Percentiles rank a stretch among this genome's conserved stretches.
Evolutionary conservation across 2,113 vertebrate genomes (phyloP).

Genomic region (Sarotherodon lohbergeri): DNA sequence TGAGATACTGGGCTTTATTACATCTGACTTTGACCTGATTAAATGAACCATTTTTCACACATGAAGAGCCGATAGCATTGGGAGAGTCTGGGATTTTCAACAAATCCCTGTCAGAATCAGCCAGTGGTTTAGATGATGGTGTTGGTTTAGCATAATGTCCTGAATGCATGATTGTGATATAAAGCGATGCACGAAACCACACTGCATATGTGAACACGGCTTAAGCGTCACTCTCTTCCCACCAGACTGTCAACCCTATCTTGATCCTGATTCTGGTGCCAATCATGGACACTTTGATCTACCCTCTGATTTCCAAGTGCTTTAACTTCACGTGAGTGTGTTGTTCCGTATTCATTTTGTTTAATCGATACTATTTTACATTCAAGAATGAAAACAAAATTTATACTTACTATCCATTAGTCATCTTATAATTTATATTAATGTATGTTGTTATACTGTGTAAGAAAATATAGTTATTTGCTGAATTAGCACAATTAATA

Average conservation of each 20-base stretch:
- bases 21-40: not conserved
- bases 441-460: not conserved
- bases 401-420: not conserved
- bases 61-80: not conserved
- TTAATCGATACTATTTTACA: not conserved
- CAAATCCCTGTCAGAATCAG: not conserved
- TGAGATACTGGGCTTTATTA: slow-evolving; percentile 40
- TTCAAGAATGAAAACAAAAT: not conserved
- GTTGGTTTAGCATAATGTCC: not conserved
- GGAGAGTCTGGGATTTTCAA: not conserved
- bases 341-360: not conserved
- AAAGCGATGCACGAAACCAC: not conserved
- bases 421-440: not conserved
- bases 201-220: not conserved
- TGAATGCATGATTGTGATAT: not conserved
- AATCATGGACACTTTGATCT: slow-evolving; percentile 76
- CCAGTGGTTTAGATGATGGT: not conserved
- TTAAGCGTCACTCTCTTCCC: not conserved
- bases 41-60: not conserved
- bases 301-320: slow-evolving; percentile 87
- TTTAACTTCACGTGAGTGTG: slow-evolving; percentile 90
- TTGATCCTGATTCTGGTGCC: slow-evolving; percentile 88
- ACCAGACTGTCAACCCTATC: slow-evolving; percentile 88
- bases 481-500: not conserved
- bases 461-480: not conserved